Conservation (phyloP, 2,888 invertebrate genomes). For the Philonicus albiceps region DNA sequence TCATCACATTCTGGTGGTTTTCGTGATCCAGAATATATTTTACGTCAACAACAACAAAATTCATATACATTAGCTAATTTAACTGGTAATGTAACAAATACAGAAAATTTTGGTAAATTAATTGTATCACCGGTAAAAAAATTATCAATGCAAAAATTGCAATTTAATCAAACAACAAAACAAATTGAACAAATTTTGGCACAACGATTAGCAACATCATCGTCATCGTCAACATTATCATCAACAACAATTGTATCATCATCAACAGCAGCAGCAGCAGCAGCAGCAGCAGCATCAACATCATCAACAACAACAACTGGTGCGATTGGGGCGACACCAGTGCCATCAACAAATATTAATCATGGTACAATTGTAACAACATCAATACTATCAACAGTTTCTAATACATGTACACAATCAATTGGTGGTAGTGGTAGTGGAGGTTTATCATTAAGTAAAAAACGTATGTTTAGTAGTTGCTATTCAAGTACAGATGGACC, state of each 20-base stretch:
- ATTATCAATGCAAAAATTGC: conserved; percentile 46
- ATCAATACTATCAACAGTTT: not conserved
- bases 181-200: conserved; percentile 63
- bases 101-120: not conserved
- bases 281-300: not conserved
- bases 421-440: not conserved
- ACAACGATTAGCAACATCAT: conserved; percentile 54
- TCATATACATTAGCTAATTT: not conserved
- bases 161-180: conserved; percentile 63
- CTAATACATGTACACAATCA: not conserved
- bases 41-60: not conserved
- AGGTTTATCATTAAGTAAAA: not conserved
- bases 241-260: not conserved
- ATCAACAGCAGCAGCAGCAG: not conserved
- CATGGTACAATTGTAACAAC: too few species aligned
- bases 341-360: too few species aligned
- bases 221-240: not conserved
- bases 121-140: not conserved
- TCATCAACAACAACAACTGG: too few species aligned
- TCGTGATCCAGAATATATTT: conserved; percentile 55
- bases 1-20: conserved; percentile 64
- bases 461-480: conserved; percentile 44
- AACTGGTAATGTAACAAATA: not conserved
- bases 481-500: not conserved
- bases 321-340: too few species aligned